Evolutionary conservation across 2,797 vertebrate genomes (phyloP).

Genomic region (Ataeniobius toweri): DNA sequence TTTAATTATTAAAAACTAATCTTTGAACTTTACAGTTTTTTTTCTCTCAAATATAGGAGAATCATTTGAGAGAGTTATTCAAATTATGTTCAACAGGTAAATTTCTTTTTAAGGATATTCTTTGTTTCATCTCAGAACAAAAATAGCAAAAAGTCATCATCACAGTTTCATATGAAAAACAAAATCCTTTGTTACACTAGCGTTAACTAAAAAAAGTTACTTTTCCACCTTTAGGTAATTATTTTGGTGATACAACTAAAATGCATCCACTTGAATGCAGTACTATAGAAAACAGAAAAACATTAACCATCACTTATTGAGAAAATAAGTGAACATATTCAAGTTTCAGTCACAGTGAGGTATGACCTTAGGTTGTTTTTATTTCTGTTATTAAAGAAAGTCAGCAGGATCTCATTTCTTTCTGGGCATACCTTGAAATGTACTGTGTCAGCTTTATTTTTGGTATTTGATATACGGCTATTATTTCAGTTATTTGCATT

Average conservation of each 20-base stretch:
- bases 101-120: not conserved
- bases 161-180: not conserved
- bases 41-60: too few species aligned
- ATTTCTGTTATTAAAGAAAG: not conserved
- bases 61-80: slow-evolving; percentile 1
- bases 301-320: not conserved
- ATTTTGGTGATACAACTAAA: not conserved
- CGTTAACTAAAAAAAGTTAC: not conserved
- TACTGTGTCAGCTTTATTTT: slow-evolving; percentile 10
- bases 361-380: not conserved
- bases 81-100: not conserved
- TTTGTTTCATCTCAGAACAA: not conserved
- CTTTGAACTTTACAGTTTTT: not conserved
- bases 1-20: not conserved
- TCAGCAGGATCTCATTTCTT: not conserved
- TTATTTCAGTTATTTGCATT: slow-evolving; percentile 23
- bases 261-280: not conserved
- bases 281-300: not conserved
- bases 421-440: slow-evolving; percentile 24
- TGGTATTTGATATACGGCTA: slow-evolving; percentile 12
- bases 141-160: not conserved
- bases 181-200: not conserved
- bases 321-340: not conserved
- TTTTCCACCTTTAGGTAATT: not conserved
- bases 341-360: not conserved